phyloP scores from a whole-genome alignment of 2,888 invertebrate species.

The Agelastica alni region DNA sequence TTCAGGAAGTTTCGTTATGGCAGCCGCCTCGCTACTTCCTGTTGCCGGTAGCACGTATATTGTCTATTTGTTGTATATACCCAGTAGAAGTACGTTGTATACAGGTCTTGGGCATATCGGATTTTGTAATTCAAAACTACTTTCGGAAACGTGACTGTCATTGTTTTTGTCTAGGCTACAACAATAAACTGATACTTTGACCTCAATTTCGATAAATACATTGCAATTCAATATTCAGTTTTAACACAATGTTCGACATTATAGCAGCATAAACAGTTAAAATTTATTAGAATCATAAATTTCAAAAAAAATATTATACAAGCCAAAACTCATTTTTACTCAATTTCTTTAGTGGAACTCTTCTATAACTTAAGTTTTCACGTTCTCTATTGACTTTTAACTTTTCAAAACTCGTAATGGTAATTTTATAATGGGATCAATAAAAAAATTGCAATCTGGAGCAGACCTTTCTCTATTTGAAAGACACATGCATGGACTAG shows the following conservation, averaged over 20 bases:
- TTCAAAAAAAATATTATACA: neutral
- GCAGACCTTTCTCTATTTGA: too few species aligned
- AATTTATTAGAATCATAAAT: neutral
- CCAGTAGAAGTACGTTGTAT: too few species aligned
- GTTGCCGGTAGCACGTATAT: neutral
- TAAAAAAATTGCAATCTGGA: too few species aligned
- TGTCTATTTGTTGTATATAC: neutral
- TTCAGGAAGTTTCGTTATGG: neutral
- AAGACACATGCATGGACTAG: too few species aligned
- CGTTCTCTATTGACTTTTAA: too few species aligned
- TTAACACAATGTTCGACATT: too few species aligned
- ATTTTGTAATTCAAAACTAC: conserved; percentile 7
- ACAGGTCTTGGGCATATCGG: neutral
- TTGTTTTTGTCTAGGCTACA: neutral
- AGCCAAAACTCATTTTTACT: neutral
- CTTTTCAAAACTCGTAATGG: too few species aligned
- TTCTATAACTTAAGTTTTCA: too few species aligned
- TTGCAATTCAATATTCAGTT: too few species aligned
- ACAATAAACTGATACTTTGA: neutral
- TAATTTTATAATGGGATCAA: too few species aligned
- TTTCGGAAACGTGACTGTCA: conserved; percentile 7
- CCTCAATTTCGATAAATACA: neutral
- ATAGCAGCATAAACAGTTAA: too few species aligned
- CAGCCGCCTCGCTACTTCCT: neutral
- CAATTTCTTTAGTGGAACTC: too few species aligned